Percentiles rank a stretch among this genome's conserved stretches.
phyloP scores from a whole-genome alignment of 2,113 vertebrate species.

The Pluvialis apricaria region DNA sequence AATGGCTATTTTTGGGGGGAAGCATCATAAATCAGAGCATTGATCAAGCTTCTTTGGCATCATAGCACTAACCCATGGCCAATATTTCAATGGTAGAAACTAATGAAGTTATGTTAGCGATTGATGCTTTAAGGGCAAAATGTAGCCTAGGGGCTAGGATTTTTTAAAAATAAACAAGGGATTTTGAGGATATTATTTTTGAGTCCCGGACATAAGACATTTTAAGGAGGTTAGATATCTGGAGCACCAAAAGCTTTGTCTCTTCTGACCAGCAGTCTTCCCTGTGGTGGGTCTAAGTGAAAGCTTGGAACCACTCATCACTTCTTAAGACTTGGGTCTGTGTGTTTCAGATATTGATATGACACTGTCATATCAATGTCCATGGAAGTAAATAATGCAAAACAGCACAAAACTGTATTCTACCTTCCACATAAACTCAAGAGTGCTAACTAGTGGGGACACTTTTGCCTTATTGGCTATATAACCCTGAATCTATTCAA shows the following conservation, averaged over 20 bases:
- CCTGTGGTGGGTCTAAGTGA: not conserved
- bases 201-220: not conserved
- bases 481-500: not conserved
- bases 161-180: not conserved
- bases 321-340: not conserved
- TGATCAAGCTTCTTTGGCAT: not conserved
- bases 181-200: not conserved
- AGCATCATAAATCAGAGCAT: not conserved
- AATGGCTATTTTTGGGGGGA: not conserved
- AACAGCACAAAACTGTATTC: not conserved
- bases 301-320: not conserved
- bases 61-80: not conserved
- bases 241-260: not conserved
- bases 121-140: not conserved
- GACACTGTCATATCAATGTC: not conserved
- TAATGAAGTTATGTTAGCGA: not conserved
- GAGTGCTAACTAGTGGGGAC: rapidly evolving
- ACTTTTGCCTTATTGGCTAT: not conserved
- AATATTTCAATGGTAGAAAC: not conserved
- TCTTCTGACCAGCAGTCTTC: not conserved
- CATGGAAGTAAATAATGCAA: not conserved
- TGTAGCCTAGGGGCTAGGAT: not conserved
- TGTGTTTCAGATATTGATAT: not conserved
- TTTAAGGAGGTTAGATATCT: not conserved
- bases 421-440: not conserved